Percentiles rank a stretch among this genome's conserved stretches.
phyloP scores from a whole-genome alignment of 2,797 vertebrate genomes.

The Sebastes taczanowskii region DNA sequence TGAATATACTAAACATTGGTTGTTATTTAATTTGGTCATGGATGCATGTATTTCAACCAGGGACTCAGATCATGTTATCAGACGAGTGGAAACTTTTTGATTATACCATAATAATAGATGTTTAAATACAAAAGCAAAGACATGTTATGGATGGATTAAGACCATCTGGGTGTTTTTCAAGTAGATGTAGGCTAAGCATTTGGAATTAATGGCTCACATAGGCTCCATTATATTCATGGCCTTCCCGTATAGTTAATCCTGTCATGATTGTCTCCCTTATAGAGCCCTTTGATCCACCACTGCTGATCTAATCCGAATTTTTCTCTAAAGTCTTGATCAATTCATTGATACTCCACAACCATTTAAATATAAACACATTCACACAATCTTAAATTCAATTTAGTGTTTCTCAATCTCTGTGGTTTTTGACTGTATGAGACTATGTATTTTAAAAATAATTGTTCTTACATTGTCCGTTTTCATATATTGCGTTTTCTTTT shows the following conservation, averaged over 20 bases:
- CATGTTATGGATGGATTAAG: not conserved
- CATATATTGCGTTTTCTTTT: not conserved
- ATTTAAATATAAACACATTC: not conserved
- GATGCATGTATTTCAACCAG: not conserved
- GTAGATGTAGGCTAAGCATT: not conserved
- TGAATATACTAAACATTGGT: not conserved
- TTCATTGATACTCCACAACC: not conserved
- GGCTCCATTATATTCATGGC: not conserved
- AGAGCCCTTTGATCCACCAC: not conserved
- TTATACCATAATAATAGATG: not conserved
- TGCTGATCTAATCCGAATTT: not conserved
- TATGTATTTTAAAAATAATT: not conserved
- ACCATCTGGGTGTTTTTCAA: not conserved
- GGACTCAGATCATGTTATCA: not conserved
- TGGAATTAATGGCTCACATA: not conserved
- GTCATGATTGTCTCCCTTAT: not conserved
- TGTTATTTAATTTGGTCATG: not conserved
- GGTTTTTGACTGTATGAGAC: not conserved
- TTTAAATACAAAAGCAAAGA: not conserved
- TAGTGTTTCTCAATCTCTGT: not conserved
- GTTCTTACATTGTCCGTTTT: not conserved
- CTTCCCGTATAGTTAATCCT: not conserved
- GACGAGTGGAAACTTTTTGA: not conserved
- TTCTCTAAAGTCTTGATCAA: too few relatives aligned
- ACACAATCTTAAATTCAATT: not conserved